phyloP scores from a whole-genome alignment of 1,140 invertebrate genomes.

The Metopolophium dirhodum region DNA sequence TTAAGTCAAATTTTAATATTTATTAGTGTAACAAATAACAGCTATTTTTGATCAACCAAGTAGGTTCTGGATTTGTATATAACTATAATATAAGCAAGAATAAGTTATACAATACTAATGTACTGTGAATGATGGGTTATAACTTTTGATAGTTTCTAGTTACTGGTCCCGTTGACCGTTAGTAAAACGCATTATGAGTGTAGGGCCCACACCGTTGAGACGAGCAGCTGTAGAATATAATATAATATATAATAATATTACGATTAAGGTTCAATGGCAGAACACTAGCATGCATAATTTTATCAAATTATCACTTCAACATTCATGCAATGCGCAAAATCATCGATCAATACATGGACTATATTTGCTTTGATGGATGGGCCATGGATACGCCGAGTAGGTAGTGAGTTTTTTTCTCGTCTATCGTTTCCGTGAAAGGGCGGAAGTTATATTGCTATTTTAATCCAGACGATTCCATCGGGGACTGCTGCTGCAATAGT shows the following conservation, averaged over 20 bases:
- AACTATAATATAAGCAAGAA: neutral
- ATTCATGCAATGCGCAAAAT: neutral
- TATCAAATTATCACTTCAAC: neutral
- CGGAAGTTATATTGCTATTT: conserved; percentile 24
- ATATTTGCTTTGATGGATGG: conserved; percentile 35
- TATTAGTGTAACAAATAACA: neutral
- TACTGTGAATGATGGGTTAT: neutral
- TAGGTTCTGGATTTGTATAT: neutral
- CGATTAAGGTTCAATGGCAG: neutral
- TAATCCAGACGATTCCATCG: conserved; percentile 12
- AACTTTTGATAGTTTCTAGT: conserved; percentile 1
- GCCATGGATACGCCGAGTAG: too few species aligned
- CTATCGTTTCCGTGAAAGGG: neutral
- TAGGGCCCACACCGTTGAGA: neutral
- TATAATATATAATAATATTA: neutral
- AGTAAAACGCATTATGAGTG: neutral
- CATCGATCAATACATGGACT: neutral
- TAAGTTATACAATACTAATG: neutral
- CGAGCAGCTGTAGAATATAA: neutral
- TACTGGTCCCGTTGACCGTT: neutral
- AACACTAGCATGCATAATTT: conserved; percentile 42
- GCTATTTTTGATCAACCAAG: neutral
- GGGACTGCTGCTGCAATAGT: neutral
- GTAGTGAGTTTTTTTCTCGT: neutral
- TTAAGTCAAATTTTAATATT: neutral